Evolutionary conservation across 2,888 invertebrate genomes (phyloP).

Genomic region (Onthophagus sagittarius): DNA sequence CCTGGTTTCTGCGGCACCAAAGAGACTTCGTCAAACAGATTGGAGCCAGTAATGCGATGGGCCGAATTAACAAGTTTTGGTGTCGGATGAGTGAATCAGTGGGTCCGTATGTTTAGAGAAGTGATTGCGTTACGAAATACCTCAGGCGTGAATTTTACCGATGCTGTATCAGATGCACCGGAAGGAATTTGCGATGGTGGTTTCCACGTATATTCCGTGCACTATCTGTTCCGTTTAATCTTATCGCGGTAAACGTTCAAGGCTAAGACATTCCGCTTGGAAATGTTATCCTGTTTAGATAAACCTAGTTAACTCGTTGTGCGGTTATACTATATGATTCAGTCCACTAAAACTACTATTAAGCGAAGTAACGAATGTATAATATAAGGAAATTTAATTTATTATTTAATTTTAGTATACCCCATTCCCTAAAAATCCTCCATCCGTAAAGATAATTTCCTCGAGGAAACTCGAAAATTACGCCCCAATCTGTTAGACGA

Average conservation of each 20-base stretch:
- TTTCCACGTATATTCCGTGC: not conserved
- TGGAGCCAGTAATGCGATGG: constrained; percentile 9
- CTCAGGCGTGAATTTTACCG: constrained; percentile 2
- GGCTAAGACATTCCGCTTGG: not conserved
- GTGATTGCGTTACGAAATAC: constrained; percentile 7
- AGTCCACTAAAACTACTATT: not conserved
- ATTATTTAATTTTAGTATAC: not conserved
- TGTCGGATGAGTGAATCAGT: constrained; percentile 9
- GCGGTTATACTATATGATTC: not conserved
- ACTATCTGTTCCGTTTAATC: not conserved
- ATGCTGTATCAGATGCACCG: not conserved
- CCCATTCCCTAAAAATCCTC: constrained; percentile 2
- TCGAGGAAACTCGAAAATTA: constrained; percentile 11
- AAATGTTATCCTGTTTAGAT: not conserved
- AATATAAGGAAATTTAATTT: not conserved
- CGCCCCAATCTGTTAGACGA: constrained; percentile 7
- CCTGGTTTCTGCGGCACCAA: not conserved
- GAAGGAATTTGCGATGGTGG: not conserved
- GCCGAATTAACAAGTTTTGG: constrained; percentile 8
- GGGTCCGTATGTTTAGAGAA: constrained; percentile 3
- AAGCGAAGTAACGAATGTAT: not conserved
- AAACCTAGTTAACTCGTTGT: not conserved
- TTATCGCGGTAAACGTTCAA: not conserved
- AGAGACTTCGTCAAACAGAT: constrained; percentile 11
- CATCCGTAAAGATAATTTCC: constrained; percentile 8